Conservation (phyloP, 2,113 vertebrate genomes). For the Eclectus roratus region DNA sequence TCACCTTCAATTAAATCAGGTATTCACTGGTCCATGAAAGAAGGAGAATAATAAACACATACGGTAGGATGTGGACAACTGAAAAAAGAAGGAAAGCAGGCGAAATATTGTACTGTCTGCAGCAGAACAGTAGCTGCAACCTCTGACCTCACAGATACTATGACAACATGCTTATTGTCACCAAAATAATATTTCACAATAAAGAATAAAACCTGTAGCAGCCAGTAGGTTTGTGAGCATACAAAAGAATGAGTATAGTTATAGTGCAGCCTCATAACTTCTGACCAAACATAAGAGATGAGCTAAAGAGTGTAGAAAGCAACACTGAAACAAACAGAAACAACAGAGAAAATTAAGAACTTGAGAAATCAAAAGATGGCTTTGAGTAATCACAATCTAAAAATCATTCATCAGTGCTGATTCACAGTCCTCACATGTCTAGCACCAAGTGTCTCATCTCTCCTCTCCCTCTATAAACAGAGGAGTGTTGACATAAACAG, state of each 20-base stretch:
- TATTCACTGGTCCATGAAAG: background rate
- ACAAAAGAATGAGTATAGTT: background rate
- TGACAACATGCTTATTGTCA: background rate
- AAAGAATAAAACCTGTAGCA: background rate
- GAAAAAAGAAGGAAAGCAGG: background rate
- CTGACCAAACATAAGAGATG: background rate
- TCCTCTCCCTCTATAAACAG: background rate
- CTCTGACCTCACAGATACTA: background rate
- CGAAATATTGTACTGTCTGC: background rate
- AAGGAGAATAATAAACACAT: background rate
- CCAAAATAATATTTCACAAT: background rate
- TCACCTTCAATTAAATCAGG: background rate
- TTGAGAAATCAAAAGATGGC: background rate
- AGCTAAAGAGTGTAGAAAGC: background rate
- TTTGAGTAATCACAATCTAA: background rate
- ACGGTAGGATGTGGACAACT: background rate
- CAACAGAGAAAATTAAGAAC: background rate
- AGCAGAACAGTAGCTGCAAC: background rate
- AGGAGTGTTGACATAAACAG: background rate
- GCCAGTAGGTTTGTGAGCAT: background rate
- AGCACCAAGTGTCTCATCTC: background rate
- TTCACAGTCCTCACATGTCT: accelerated
- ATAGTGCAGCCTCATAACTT: accelerated
- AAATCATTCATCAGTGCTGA: background rate
- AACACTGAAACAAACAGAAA: background rate